Conservation (phyloP, 2,888 invertebrate genomes). For the Drosophila parthenogenetica region DNA sequence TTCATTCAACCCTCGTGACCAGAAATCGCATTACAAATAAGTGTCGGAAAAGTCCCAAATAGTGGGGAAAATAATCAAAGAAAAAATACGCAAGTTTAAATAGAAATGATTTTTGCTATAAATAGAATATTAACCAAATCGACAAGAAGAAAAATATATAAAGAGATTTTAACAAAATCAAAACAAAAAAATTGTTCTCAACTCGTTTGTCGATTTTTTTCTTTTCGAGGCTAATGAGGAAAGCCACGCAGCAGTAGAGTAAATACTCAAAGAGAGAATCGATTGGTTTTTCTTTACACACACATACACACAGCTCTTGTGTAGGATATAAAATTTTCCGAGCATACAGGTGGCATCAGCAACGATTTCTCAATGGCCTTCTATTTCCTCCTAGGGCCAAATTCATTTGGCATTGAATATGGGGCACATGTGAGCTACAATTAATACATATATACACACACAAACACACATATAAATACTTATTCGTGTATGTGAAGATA, state of each 20-base stretch:
- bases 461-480: neutral
- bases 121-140: slow-evolving; percentile 54
- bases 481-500: neutral
- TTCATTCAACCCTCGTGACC: slow-evolving; percentile 52
- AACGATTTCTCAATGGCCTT: slow-evolving; percentile 23
- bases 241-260: slow-evolving; percentile 15
- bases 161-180: slow-evolving; percentile 15
- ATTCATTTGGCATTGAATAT: slow-evolving; percentile 13
- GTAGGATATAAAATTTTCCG: slow-evolving; percentile 10
- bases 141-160: slow-evolving; percentile 21
- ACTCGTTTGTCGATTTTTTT: slow-evolving; percentile 38
- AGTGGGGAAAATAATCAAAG: slow-evolving; percentile 53
- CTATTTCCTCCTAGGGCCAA: slow-evolving; percentile 16
- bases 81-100: slow-evolving; percentile 64
- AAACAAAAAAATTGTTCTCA: slow-evolving; percentile 22
- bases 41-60: slow-evolving; percentile 18
- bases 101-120: slow-evolving; percentile 69
- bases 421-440: neutral
- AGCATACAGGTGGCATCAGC: slow-evolving; percentile 47
- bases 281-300: slow-evolving; percentile 25
- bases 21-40: slow-evolving; percentile 48
- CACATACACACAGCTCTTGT: neutral
- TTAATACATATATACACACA: neutral
- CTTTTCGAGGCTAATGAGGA: slow-evolving; percentile 20
- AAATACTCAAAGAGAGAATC: slow-evolving; percentile 31